Evolutionary conservation across 2,113 vertebrate species (phyloP).

Genomic region (Bothrops jararaca): DNA sequence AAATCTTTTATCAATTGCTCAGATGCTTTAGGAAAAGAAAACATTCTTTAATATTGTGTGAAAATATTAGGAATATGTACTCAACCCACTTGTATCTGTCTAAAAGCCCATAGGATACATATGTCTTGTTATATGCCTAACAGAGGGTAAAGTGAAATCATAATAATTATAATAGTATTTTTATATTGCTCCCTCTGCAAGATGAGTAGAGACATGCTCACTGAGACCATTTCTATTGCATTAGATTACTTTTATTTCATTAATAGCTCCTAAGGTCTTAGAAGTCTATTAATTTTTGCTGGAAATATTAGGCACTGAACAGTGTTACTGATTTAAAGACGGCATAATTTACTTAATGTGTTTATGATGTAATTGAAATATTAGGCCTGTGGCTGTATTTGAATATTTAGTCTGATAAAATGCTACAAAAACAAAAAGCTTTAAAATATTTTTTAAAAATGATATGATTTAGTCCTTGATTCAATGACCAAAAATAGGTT

Average conservation of each 20-base stretch:
- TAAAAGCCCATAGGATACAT: background rate
- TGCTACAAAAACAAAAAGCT: background rate
- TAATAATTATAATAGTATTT: background rate
- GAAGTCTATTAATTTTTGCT: background rate
- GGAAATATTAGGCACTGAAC: background rate
- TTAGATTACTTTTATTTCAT: background rate
- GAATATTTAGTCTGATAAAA: background rate
- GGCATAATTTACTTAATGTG: background rate
- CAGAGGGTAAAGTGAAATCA: background rate
- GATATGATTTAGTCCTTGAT: background rate
- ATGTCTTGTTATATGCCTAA: background rate
- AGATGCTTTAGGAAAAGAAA: conserved; percentile 12
- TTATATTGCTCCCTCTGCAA: background rate
- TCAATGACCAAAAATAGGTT: background rate
- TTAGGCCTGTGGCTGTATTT: background rate
- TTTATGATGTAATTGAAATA: background rate
- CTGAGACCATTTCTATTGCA: background rate
- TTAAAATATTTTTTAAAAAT: background rate
- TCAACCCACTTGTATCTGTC: background rate
- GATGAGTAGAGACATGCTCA: background rate
- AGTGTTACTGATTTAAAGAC: background rate
- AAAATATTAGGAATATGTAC: background rate
- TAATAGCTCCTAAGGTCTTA: background rate
- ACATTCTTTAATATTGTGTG: background rate
- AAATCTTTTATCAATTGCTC: background rate